Evolutionary conservation across 2,888 invertebrate genomes (phyloP), one percentile per base, ranked within the genome.

Genomic region (Drosophila parthenogenetica): DNA sequence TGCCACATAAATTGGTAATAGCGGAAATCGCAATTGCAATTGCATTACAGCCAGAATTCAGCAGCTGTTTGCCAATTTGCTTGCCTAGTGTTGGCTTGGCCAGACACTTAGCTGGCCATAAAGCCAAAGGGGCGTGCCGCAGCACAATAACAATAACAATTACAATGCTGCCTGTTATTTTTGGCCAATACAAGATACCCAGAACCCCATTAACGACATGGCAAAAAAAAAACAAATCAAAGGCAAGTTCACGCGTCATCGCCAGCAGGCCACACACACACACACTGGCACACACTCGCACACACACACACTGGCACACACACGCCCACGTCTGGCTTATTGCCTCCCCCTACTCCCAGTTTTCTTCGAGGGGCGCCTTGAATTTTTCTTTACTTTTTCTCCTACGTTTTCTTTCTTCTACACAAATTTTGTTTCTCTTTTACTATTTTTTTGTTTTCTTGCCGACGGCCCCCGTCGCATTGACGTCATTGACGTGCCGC

Each of bases 201-300:
- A 62, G 63, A 69, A 73, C 57, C 59, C 62, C 43, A 35, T 11
- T 17, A 63, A 35, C 58, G 50, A 22, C 49, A 35, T 19, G n/a
- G 61, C 64, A 83, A 80, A 11, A 32, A 32, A 1, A 32, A 11
- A 13, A 73, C 81, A 84, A 87, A 75, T 82, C 85, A 87, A 82
- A 85, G 71, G 80, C 87, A 83, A 88, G 89, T 86, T 86, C 85
- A 86, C 81, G 85, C 85, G 85, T 86, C 85, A 86, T 88, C 88
- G 68, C 88, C 75, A 72, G 60, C 75, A 54, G 58, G 40, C 45
- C 64, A 54, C 60, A 63, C 51, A 66, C 66, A 58, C 61, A 49
- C n/a, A 51, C 45, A 46, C 57, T 32, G 16, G 29, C 65, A 49
- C 16, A 19, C 19, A 3, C 2, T 42, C 62, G 50, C 60, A 63